Conservation (phyloP, 2,113 vertebrate species). For the Callaeas wilsoni region DNA sequence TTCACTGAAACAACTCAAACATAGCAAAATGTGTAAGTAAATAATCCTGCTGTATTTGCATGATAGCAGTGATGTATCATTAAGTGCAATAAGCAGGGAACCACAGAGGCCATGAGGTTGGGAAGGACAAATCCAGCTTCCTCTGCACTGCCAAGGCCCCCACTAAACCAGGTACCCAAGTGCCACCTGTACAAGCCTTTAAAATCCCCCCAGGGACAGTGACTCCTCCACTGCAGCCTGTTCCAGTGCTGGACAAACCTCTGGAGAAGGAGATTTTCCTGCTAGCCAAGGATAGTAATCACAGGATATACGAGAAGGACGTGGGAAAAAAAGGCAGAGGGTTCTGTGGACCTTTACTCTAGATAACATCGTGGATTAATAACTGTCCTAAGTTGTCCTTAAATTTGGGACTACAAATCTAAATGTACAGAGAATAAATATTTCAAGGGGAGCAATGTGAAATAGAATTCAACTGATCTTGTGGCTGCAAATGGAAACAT, state of each 20-base stretch:
- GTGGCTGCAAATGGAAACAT: not conserved
- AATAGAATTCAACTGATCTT: not conserved
- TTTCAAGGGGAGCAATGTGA: not conserved
- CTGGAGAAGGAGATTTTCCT: not conserved
- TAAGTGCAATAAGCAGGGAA: not conserved
- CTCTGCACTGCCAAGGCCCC: not conserved
- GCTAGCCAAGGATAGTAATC: not conserved
- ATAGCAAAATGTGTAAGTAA: not conserved
- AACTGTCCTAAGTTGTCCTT: not conserved
- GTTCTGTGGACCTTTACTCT: not conserved
- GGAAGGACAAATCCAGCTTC: not conserved
- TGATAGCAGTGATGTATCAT: not conserved
- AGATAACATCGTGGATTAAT: not conserved
- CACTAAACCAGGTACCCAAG: not conserved
- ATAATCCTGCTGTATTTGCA: not conserved
- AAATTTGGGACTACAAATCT: not conserved
- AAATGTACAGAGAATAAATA: not conserved
- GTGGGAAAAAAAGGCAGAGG: accelerated
- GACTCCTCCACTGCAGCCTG: not conserved
- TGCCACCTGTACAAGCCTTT: not conserved
- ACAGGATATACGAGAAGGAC: not conserved
- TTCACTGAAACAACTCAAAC: not conserved
- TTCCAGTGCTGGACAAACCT: not conserved
- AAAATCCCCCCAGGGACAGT: not conserved
- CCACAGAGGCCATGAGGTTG: not conserved